Conservation (phyloP, 1,140 invertebrate species). For the Scaptomyza hsui region DNA sequence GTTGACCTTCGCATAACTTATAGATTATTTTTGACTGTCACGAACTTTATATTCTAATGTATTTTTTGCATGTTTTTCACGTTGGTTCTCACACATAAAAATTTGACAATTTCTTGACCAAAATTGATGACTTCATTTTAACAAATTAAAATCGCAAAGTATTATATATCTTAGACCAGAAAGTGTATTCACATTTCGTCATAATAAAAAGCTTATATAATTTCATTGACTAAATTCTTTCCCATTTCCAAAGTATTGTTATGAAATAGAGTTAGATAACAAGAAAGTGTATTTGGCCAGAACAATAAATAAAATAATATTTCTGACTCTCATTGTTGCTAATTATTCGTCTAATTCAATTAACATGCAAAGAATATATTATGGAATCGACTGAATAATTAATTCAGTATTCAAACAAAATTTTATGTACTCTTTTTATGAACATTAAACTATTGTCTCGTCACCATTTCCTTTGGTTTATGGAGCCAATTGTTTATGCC, state of each 20-base stretch:
- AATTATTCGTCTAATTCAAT: constrained; percentile 34
- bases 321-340: constrained; percentile 20
- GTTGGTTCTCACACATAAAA: not conserved
- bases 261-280: not conserved
- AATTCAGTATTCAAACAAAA: not conserved
- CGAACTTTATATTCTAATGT: constrained; percentile 34
- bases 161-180: no score
- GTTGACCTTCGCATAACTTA: constrained; percentile 17
- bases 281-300: no score
- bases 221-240: no score
- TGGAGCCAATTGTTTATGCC: constrained; percentile 53
- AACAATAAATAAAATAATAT: not conserved
- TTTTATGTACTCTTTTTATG: constrained; percentile 20
- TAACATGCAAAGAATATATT: constrained; percentile 23
- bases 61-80: constrained; percentile 52
- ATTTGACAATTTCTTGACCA: not conserved
- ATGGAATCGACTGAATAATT: constrained; percentile 13
- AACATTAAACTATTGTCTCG: constrained; percentile 34
- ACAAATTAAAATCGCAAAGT: no score
- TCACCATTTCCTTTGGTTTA: constrained; percentile 61
- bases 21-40: constrained; percentile 9
- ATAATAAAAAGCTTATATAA: no score
- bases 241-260: no score
- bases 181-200: no score
- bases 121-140: constrained; percentile 12